phyloP scores from a whole-genome alignment of 2,888 invertebrate genomes.

The Asteroscopus sphinx region DNA sequence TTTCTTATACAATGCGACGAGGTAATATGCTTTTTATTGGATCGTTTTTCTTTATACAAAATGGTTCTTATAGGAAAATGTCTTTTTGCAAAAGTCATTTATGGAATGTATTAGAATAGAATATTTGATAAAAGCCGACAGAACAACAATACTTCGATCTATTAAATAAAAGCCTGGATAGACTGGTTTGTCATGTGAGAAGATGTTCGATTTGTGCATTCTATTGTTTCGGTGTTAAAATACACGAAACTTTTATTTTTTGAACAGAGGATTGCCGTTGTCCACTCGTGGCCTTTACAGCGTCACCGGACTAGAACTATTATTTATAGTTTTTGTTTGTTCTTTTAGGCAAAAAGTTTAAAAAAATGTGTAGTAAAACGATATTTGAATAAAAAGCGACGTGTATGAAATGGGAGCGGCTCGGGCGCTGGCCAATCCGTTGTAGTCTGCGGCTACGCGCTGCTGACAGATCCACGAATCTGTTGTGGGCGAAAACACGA shows the following conservation, averaged over 20 bases:
- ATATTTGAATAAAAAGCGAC: slow-evolving; percentile 65
- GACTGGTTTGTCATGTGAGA: slow-evolving; percentile 37
- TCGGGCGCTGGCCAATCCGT: slow-evolving; percentile 67
- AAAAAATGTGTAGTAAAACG: slow-evolving; percentile 54
- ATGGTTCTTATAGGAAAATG: slow-evolving; percentile 71
- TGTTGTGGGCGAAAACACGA: slow-evolving; percentile 76
- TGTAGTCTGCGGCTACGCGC: slow-evolving; percentile 79
- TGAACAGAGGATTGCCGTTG: slow-evolving; percentile 29
- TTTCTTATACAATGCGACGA: slow-evolving; percentile 80
- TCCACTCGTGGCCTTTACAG: slow-evolving; percentile 41
- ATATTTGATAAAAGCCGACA: slow-evolving; percentile 33
- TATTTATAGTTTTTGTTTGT: slow-evolving; percentile 48
- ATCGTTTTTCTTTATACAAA: slow-evolving; percentile 80
- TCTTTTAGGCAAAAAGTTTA: slow-evolving; percentile 44
- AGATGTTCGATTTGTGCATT: slow-evolving; percentile 46
- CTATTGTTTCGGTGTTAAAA: slow-evolving; percentile 46
- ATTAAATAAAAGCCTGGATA: slow-evolving; percentile 23
- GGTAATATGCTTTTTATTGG: slow-evolving; percentile 83
- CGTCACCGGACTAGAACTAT: slow-evolving; percentile 41
- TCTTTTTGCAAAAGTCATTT: slow-evolving; percentile 52
- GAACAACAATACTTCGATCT: slow-evolving; percentile 42
- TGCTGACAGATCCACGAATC: slow-evolving; percentile 81
- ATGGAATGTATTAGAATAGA: slow-evolving; percentile 9
- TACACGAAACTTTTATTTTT: slow-evolving; percentile 39
- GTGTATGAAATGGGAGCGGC: slow-evolving; percentile 60